Evolutionary conservation across 2,113 vertebrate genomes (phyloP).

Genomic region (Dascyllus trimaculatus): DNA sequence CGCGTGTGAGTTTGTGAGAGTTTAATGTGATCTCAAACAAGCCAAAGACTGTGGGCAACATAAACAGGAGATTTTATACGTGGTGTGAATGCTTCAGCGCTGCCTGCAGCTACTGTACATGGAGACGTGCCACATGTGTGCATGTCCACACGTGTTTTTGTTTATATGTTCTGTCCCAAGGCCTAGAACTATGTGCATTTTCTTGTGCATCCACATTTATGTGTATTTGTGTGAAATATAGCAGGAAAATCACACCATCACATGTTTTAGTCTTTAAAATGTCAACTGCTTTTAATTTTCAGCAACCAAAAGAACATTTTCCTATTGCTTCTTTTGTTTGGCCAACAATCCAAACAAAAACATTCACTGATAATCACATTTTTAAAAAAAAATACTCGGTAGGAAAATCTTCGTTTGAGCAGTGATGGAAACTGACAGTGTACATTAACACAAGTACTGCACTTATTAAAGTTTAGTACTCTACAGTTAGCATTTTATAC

Average conservation of each 20-base stretch:
- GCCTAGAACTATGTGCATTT: neutral
- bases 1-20: conserved; percentile 39
- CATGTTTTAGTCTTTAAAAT: too few species aligned
- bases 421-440: too few species aligned
- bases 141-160: neutral
- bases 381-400: too few species aligned
- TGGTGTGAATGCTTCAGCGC: conserved; percentile 2
- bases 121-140: conserved; percentile 27
- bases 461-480: too few species aligned
- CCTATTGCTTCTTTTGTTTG: too few species aligned
- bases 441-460: too few species aligned
- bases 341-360: too few species aligned
- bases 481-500: too few species aligned
- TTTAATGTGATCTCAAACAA: conserved; percentile 66
- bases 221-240: neutral
- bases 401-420: too few species aligned
- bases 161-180: neutral
- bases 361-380: too few species aligned
- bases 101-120: conserved; percentile 26
- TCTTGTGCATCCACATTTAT: neutral
- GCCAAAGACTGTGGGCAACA: conserved; percentile 32
- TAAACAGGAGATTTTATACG: conserved; percentile 39
- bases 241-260: neutral
- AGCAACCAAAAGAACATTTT: too few species aligned
- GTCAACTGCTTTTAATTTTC: too few species aligned